Percentiles rank a stretch among this genome's conserved stretches.
phyloP scores from a whole-genome alignment of 2,888 invertebrate species.

The Perizoma affinitatum region DNA sequence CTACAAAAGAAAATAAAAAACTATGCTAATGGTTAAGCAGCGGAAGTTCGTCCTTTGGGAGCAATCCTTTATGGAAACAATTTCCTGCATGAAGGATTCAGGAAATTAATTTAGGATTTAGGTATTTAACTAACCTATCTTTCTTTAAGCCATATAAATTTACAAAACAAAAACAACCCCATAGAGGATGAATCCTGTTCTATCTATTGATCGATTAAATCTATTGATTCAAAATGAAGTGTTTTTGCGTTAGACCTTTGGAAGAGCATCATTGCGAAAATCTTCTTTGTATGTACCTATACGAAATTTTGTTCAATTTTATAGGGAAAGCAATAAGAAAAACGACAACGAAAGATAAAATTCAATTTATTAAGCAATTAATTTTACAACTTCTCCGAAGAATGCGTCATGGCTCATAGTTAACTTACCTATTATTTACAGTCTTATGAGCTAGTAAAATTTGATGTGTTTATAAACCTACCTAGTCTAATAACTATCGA shows the following conservation, averaged over 20 bases:
- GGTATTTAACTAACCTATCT: not conserved
- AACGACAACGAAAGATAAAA: conserved; percentile 19
- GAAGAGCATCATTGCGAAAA: not conserved
- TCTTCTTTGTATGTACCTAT: too few species aligned
- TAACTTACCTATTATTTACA: conserved; percentile 21
- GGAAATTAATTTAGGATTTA: conserved; percentile 12
- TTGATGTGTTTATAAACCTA: conserved; percentile 23
- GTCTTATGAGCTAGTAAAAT: conserved; percentile 20
- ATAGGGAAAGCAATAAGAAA: conserved; percentile 12
- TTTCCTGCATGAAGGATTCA: conserved; percentile 18
- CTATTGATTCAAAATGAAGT: not conserved
- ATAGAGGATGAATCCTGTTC: not conserved
- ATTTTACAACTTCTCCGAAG: conserved; percentile 25
- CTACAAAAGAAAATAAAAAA: conserved; percentile 6
- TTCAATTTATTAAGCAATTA: conserved; percentile 31
- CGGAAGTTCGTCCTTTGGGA: conserved; percentile 20
- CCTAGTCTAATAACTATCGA: not conserved
- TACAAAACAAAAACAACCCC: not conserved
- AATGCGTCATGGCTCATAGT: conserved; percentile 20
- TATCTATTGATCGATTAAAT: too few species aligned
- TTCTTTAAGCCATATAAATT: not conserved
- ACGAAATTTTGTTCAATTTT: too few species aligned
- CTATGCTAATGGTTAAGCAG: conserved; percentile 10
- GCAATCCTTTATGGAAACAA: conserved; percentile 23
- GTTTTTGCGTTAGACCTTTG: not conserved